A percentile compares a stretch with the other conserved stretches of the same genome.
phyloP scores from a whole-genome alignment of 1,140 invertebrate species.

The Stegodyphus mimosarum region DNA sequence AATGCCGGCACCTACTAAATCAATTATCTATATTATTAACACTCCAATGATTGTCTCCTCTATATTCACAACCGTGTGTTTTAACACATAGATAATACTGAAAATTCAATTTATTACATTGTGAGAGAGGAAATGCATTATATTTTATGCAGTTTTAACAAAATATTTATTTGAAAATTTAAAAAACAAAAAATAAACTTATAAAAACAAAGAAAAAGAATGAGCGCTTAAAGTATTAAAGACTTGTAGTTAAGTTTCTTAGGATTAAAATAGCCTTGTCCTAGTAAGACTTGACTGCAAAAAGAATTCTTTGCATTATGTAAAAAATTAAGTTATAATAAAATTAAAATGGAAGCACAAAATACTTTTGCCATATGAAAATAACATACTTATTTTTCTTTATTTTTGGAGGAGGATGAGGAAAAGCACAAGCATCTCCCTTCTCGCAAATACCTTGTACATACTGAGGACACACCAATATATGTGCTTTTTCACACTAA shows the following conservation, averaged over 20 bases:
- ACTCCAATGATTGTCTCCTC: no score
- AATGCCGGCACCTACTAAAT: no score
- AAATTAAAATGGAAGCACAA: neutral
- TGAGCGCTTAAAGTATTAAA: no score
- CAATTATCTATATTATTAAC: no score
- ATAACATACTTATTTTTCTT: constrained; percentile 28
- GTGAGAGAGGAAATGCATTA: no score
- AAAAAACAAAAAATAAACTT: no score
- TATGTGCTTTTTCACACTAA: constrained; percentile 58
- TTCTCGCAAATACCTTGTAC: constrained; percentile 48
- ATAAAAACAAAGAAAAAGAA: no score
- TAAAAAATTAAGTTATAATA: neutral
- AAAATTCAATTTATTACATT: no score
- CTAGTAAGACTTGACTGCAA: neutral
- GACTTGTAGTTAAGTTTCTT: neutral
- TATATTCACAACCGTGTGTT: no score
- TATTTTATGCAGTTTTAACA: no score
- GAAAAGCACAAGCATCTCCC: constrained; percentile 47
- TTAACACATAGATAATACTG: no score
- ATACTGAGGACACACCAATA: constrained; percentile 40
- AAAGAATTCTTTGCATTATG: neutral
- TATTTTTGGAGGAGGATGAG: constrained; percentile 17
- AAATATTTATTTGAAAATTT: no score
- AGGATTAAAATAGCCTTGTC: neutral
- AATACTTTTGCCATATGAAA: neutral